Evolutionary conservation across 2,113 vertebrate genomes (phyloP), one percentile per base, ranked within the genome.

Genomic region (Cynopterus brachyotis): DNA sequence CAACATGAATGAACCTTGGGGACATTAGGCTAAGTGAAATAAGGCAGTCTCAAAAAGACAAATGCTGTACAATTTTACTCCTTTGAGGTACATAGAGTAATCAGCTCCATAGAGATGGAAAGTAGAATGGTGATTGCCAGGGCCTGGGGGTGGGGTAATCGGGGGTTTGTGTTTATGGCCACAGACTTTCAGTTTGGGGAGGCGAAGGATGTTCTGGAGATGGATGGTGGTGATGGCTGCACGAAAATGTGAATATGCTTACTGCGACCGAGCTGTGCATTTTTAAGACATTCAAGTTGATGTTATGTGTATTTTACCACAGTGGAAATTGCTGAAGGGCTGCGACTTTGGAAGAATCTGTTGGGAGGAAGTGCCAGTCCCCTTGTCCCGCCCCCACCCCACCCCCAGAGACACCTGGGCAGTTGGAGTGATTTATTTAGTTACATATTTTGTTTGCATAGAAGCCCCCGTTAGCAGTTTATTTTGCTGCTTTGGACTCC

Each of bases 311-410:
- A 47, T 47, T 47, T 47, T 70, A n/a, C 26, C 40, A 62, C 35
- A 73, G 4, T 45, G 37, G 75, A 57, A 47, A 37, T 9, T 55
- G 9, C 66, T 2, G 35, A 78, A 78, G 40, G 45, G 64, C 26
- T 12, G 11, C 12, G 20, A 10, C 24, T 40, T 40, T 85, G 30
- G 80, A 47, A 86, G 40, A 42, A 13, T n/a, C 7, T 40, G 20
- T 69, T 76, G 35, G 80, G 50, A 16, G 22, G 47, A 26, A 6
- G 50, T 2, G 6, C 35, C 8, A 4, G 30, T 53, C 35, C 45
- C 35, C 37, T 55, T 0, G 2, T 0, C 0, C 20, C 22, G 17
- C 15, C 2, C 17, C 9, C 11, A 55, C 2, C 17, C 24, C 22
- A 55, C 2, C 17, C 24, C 22, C 42, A 40, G 22, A 62, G 53